Percentiles rank a stretch among this genome's conserved stretches.
Evolutionary conservation across 2,888 invertebrate species (phyloP).

Genomic region (Dinocampus coccinellae): DNA sequence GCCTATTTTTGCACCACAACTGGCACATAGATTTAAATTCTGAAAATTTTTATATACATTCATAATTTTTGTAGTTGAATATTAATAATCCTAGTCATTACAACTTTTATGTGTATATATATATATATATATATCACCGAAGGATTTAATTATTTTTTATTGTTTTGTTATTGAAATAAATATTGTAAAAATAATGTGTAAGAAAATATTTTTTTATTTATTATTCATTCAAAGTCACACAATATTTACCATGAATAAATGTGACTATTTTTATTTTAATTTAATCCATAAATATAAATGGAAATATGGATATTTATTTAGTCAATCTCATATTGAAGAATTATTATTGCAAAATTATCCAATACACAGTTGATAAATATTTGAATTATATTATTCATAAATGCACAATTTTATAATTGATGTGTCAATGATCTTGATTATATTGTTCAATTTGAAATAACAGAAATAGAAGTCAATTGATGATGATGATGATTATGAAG

Average conservation of each 20-base stretch:
- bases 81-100: slow-evolving; percentile 19
- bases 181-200: background rate
- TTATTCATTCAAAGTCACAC: background rate
- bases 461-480: background rate
- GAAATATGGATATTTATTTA: background rate
- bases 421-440: background rate
- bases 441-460: background rate
- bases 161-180: background rate
- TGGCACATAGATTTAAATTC: background rate
- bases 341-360: background rate
- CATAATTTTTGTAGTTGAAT: background rate
- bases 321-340: background rate
- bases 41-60: background rate
- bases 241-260: background rate
- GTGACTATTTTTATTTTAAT: too few species aligned
- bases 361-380: background rate
- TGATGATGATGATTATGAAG: background rate
- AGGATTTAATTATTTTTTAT: background rate
- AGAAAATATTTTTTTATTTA: background rate
- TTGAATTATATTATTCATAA: background rate
- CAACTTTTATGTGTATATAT: background rate
- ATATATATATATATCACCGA: background rate
- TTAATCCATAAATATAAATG: too few species aligned
- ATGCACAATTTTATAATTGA: background rate
- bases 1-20: background rate